phyloP scores from a whole-genome alignment of 2,888 invertebrate genomes.

The Scaeva pyrastri region DNA sequence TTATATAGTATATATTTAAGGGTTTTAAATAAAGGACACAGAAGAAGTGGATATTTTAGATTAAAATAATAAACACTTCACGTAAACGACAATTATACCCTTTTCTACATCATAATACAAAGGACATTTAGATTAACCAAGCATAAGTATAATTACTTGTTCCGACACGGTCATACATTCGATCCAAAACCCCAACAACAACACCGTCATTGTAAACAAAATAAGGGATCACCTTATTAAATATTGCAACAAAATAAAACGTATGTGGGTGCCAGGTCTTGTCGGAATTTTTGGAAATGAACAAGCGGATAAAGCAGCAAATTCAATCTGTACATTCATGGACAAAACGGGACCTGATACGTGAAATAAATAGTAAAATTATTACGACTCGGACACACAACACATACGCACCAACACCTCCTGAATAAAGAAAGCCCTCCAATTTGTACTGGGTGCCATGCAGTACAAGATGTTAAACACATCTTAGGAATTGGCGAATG shows the following conservation, averaged over 20 bases:
- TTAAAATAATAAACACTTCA: no score
- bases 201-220: neutral
- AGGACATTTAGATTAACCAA: no score
- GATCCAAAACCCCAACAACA: neutral
- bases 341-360: neutral
- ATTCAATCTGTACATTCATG: neutral
- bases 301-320: neutral
- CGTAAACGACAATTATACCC: no score
- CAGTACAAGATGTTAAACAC: neutral
- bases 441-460: neutral
- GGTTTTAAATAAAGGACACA: no score
- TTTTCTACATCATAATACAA: no score
- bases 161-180: no score
- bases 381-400: constrained; percentile 2
- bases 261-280: neutral
- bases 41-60: no score
- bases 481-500: neutral
- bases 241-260: neutral
- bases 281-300: neutral
- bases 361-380: neutral
- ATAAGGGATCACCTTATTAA: neutral
- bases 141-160: no score
- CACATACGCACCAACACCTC: neutral
- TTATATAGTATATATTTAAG: no score
- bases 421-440: no score